These are phyloP conservation scores for Lerema accius DNA, from an alignment of 1,140 invertebrate genomes.

Conservation along the genomic window DNA sequence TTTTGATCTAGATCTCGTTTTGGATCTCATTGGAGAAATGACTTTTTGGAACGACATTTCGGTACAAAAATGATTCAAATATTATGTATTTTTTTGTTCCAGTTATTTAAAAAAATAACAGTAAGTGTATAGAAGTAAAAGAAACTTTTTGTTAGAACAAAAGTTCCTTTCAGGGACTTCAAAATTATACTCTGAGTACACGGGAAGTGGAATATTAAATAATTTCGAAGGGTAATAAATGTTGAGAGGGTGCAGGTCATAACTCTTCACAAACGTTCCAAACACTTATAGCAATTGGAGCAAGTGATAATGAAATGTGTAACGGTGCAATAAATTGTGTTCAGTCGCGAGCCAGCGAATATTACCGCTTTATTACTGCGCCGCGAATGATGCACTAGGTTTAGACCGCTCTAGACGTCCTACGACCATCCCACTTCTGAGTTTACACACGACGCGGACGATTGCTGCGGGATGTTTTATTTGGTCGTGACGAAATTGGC, in stretches of 20 bases:
- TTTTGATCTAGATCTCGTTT: too few relatives aligned
- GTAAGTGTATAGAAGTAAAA: too few relatives aligned
- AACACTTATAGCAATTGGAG: slow-evolving; percentile 23
- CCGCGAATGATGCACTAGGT: slow-evolving; percentile 15
- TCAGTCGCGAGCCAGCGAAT: slow-evolving; percentile 20
- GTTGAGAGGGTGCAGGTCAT: slow-evolving; percentile 9
- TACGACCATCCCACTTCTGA: slow-evolving; percentile 6
- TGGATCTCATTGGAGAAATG: too few relatives aligned
- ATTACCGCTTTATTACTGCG: slow-evolving; percentile 26
- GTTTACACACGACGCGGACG: slow-evolving; percentile 9
- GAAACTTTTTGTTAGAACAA: not conserved
- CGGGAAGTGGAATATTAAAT: not conserved
- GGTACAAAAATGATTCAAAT: too few relatives aligned
- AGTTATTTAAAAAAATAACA: too few relatives aligned
- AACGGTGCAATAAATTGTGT: slow-evolving; percentile 20
- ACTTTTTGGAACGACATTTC: too few relatives aligned
- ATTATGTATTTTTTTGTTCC: too few relatives aligned
- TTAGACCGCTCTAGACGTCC: slow-evolving; percentile 9
- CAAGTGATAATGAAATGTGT: slow-evolving; percentile 31
- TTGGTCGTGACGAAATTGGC: not conserved
- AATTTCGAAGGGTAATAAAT: slow-evolving; percentile 15
- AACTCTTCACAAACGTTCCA: slow-evolving; percentile 7
- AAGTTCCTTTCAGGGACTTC: too few relatives aligned
- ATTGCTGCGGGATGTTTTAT: not conserved
- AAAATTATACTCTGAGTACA: too few relatives aligned